Percentiles rank a stretch among this genome's conserved stretches.
phyloP scores from a whole-genome alignment of 2,113 vertebrate genomes.

The Mormoops blainvillei region DNA sequence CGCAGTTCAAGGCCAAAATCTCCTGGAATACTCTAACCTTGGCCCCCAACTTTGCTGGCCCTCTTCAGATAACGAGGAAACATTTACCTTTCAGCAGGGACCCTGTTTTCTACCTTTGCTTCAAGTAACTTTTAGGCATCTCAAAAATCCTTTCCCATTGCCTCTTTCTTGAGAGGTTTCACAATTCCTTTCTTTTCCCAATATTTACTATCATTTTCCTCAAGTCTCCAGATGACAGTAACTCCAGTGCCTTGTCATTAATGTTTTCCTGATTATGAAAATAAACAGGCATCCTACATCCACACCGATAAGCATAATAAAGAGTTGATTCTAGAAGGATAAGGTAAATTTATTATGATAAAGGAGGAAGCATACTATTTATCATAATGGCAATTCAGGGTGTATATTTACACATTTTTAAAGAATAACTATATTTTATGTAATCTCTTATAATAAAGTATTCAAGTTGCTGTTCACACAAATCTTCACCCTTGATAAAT shows the following conservation, averaged over 20 bases:
- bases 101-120: background rate
- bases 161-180: background rate
- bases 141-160: background rate
- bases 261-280: background rate
- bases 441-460: background rate
- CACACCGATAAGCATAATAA: background rate
- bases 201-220: background rate
- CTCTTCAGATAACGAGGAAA: background rate
- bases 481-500: background rate
- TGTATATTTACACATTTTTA: background rate
- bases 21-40: background rate
- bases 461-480: background rate
- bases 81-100: background rate
- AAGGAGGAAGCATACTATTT: background rate
- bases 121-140: background rate
- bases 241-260: background rate
- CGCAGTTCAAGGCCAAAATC: background rate
- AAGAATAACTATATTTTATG: background rate
- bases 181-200: background rate
- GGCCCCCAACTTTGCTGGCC: background rate
- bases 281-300: background rate
- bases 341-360: background rate
- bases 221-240: background rate
- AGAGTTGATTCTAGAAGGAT: background rate
- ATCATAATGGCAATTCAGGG: background rate